These are phyloP conservation scores for Girardia tigrina DNA, from an alignment of 2,888 invertebrate genomes.

Conservation along the genomic window DNA sequence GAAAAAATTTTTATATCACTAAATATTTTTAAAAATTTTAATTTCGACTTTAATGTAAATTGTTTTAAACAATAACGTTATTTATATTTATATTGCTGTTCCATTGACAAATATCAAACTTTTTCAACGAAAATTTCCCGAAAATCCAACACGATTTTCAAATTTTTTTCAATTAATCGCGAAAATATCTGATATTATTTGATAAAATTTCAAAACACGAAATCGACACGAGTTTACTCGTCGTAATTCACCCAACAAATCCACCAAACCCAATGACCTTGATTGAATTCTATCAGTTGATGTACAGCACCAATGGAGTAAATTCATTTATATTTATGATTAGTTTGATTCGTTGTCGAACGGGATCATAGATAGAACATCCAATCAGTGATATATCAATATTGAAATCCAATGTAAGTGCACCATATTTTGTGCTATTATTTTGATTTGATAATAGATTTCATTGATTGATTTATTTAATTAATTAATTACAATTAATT, in stretches of 20 bases:
- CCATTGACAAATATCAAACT: background rate
- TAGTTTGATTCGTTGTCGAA: slow-evolving; percentile 23
- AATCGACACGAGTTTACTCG: background rate
- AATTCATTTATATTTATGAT: slow-evolving; percentile 23
- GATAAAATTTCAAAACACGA: background rate
- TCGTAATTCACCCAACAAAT: background rate
- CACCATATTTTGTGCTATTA: slow-evolving; percentile 23
- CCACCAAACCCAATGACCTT: background rate
- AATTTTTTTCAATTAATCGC: background rate
- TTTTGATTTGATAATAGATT: slow-evolving; percentile 23
- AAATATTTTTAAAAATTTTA: background rate
- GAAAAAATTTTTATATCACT: background rate
- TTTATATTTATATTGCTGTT: slow-evolving; percentile 23
- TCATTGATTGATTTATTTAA: slow-evolving; percentile 17
- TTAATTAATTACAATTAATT: slow-evolving; percentile 8
- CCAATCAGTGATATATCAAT: slow-evolving; percentile 23
- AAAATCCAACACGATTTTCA: background rate
- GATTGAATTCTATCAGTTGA: slow-evolving; percentile 18
- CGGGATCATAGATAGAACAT: slow-evolving; percentile 23
- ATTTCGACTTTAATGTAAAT: background rate
- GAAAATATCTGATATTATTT: background rate
- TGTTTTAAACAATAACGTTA: background rate
- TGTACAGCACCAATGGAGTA: slow-evolving; percentile 20
- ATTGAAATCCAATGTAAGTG: slow-evolving; percentile 23
- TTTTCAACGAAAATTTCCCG: background rate